Base-by-base conservation (phyloP, 2,888 invertebrate genomes). In the Pammene aurita region DNA sequence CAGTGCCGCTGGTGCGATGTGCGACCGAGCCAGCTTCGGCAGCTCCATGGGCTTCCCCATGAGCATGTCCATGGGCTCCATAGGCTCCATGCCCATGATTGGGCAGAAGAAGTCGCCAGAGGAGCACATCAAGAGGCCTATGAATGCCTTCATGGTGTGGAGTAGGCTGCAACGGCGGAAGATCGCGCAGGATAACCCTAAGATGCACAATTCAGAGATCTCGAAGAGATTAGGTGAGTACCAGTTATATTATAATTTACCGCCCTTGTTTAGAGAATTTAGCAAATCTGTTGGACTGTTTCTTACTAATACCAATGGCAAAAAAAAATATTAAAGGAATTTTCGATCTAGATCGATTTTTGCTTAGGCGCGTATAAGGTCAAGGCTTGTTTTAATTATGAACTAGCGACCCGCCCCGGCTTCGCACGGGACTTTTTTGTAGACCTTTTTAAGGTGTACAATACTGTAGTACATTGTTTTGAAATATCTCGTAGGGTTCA, bases 101-200 rank as follows among this genome's bases (percentile, higher is more conserved):
- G 92, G 93, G 75, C 92, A 89, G 78, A 93, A 93, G 83, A 93
- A 93, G 80, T 93, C 94, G 67, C 96, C 95, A 74, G 96, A 96
- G 78, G 97, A 97, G 80, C 97, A 98, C 90, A 98, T 98, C 79
- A 99, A 98, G 87, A 93, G 98, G 75, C 98, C 98, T 44, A 99
- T 99, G 98, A 99, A 99, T 89, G 98, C 98, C 0, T 98, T 98
- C 90, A 98, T 99, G 98, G 98, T 98, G 60, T 98, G 98, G 98
- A 98, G 98, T 11, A 91, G 98, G 71, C 93, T 97, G 65, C 98
- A 98, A 86, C 92, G 98, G 76, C 93, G 98, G 80, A 98, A 98
- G 92, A 99, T 99, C 79, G 98, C 98, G 0, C 98, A 98, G 89
- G 98, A 98, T 81, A 98, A 99, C 87, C 98, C 98, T 0, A 98